phyloP scores from a whole-genome alignment of 1,140 invertebrate genomes.

The Polypedilum pembai region DNA sequence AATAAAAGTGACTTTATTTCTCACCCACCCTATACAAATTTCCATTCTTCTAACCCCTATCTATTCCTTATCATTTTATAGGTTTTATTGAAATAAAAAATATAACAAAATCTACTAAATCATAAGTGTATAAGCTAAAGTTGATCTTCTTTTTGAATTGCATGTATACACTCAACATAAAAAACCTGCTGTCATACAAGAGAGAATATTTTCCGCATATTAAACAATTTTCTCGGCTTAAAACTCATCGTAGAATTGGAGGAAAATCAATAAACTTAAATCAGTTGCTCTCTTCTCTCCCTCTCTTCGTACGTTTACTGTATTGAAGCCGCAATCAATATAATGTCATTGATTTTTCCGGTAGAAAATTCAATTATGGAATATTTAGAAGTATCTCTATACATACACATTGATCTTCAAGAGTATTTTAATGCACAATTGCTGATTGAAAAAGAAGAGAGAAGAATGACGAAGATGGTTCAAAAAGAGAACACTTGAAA shows the following conservation, averaged over 20 bases:
- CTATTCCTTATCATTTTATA: background rate
- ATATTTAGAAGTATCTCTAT: background rate
- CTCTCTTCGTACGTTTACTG: background rate
- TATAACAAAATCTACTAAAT: background rate
- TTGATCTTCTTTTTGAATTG: background rate
- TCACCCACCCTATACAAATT: background rate
- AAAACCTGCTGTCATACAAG: conserved; percentile 1
- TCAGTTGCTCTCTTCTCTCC: background rate
- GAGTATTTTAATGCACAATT: conserved; percentile 8
- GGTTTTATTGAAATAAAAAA: background rate
- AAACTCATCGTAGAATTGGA: background rate
- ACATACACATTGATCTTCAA: background rate
- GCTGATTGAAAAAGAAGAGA: background rate
- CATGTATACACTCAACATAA: background rate
- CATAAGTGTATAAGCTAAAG: background rate
- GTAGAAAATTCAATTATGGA: conserved; percentile 7
- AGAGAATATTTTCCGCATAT: conserved; percentile 25
- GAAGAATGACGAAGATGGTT: background rate
- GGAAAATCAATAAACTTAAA: conserved; percentile 14
- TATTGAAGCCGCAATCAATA: conserved; percentile 2
- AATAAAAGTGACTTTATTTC: background rate
- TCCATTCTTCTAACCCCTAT: background rate
- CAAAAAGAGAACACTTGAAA: background rate
- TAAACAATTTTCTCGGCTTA: conserved; percentile 23
- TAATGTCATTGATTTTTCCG: conserved; percentile 12